Evolutionary conservation across 1,140 invertebrate genomes (phyloP).

Genomic region (Rhopalosiphum padi): DNA sequence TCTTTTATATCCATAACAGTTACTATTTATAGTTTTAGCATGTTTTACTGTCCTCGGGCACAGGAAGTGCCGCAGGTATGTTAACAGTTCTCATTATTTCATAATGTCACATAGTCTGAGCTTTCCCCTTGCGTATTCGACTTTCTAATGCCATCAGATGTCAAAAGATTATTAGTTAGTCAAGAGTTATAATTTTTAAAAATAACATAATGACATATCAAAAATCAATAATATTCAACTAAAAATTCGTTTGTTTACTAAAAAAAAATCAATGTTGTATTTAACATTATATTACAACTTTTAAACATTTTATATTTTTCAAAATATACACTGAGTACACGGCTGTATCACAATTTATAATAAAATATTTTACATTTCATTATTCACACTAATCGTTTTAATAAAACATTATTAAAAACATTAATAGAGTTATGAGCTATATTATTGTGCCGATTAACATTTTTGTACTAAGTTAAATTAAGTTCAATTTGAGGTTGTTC

Average conservation of each 20-base stretch:
- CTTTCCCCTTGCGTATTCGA: slow-evolving; percentile 50
- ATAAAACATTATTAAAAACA: not conserved
- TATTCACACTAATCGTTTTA: not conserved
- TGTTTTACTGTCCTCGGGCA: not conserved
- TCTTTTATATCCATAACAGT: not conserved
- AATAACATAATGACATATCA: not conserved
- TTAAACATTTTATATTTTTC: not conserved
- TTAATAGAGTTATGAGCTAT: not conserved
- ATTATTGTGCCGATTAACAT: not conserved
- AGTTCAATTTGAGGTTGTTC: not conserved
- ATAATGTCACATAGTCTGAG: slow-evolving; percentile 40
- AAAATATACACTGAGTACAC: not conserved
- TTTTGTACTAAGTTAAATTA: not conserved
- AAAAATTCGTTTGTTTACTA: not conserved
- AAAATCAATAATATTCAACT: not conserved
- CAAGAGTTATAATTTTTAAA: not conserved
- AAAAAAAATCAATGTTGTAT: not conserved
- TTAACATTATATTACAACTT: not conserved
- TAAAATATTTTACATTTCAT: not conserved
- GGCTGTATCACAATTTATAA: not conserved
- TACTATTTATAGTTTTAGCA: slow-evolving; percentile 30
- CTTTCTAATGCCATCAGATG: slow-evolving; percentile 54
- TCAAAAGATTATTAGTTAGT: slow-evolving; percentile 33
- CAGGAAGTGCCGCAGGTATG: slow-evolving; percentile 37
- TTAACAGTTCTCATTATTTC: slow-evolving; percentile 43